phyloP scores from a whole-genome alignment of 1,140 invertebrate species.

The Fopius arisanus region DNA sequence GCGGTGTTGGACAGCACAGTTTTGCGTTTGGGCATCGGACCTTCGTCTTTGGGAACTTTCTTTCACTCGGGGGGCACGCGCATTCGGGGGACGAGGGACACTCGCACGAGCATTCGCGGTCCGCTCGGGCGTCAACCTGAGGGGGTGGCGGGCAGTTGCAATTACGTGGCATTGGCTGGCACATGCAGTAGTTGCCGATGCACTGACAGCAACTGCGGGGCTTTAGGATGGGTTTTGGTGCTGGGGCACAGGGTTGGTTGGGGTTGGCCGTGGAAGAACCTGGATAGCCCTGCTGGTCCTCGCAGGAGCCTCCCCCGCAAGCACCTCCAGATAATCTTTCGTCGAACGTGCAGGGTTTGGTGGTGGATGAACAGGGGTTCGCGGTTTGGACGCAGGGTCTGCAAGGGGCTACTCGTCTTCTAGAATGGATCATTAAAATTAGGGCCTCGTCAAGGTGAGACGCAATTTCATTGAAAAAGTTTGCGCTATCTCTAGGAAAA shows the following conservation, averaged over 20 bases:
- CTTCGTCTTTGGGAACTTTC: slow-evolving; percentile 40
- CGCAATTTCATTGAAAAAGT: too few species aligned
- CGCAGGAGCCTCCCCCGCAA: slow-evolving; percentile 26
- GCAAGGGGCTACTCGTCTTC: slow-evolving; percentile 40
- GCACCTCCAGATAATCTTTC: slow-evolving; percentile 38
- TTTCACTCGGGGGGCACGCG: slow-evolving; percentile 46
- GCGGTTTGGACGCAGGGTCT: slow-evolving; percentile 34
- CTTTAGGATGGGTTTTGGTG: slow-evolving; percentile 33
- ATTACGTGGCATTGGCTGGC: slow-evolving; percentile 41
- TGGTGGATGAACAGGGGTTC: slow-evolving; percentile 22
- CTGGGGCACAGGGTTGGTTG: slow-evolving; percentile 33
- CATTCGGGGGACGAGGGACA: slow-evolving; percentile 45
- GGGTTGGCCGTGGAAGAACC: neutral
- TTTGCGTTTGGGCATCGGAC: slow-evolving; percentile 38
- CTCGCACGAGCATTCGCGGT: slow-evolving; percentile 44
- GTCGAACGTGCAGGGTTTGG: slow-evolving; percentile 30
- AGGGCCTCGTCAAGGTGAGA: too few species aligned
- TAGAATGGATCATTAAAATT: slow-evolving; percentile 17
- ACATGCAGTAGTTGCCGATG: slow-evolving; percentile 38
- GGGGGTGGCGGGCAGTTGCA: slow-evolving; percentile 49
- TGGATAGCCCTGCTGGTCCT: neutral
- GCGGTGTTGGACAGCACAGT: slow-evolving; percentile 34
- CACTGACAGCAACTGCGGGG: slow-evolving; percentile 37
- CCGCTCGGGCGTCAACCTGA: slow-evolving; percentile 40
- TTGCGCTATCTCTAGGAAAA: neutral